These are phyloP conservation scores for Plodia interpunctella DNA, from an alignment of 1,140 invertebrate species.

Conservation along the genomic window DNA sequence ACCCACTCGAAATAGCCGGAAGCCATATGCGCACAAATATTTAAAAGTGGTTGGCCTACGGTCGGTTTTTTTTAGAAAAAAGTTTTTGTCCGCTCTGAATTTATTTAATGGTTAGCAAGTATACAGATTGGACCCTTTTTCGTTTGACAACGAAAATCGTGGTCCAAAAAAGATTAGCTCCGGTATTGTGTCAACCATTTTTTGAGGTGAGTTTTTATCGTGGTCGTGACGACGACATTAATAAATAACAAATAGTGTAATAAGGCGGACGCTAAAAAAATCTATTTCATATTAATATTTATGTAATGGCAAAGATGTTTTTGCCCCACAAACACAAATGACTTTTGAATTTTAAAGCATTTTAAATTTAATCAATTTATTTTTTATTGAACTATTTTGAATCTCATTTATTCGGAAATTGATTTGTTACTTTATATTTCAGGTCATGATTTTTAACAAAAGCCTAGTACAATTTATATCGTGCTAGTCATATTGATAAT, in stretches of 20 bases:
- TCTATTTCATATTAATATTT: slow-evolving; percentile 42
- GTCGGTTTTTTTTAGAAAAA: slow-evolving; percentile 44
- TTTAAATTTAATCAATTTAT: neutral
- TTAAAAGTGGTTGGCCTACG: slow-evolving; percentile 62
- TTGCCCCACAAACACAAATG: slow-evolving; percentile 16
- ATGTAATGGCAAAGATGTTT: slow-evolving; percentile 19
- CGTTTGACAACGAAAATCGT: slow-evolving; percentile 47
- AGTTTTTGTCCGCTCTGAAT: slow-evolving; percentile 48
- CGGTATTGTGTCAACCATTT: slow-evolving; percentile 59
- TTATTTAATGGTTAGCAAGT: slow-evolving; percentile 74
- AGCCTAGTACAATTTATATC: too few species aligned
- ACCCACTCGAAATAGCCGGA: slow-evolving; percentile 73
- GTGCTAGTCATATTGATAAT: too few species aligned
- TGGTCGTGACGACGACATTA: slow-evolving; percentile 52
- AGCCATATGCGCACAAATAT: slow-evolving; percentile 73
- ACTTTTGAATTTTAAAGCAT: neutral
- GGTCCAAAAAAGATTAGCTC: slow-evolving; percentile 62
- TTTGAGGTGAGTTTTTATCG: slow-evolving; percentile 49
- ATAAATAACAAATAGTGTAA: slow-evolving; percentile 65
- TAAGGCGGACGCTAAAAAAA: slow-evolving; percentile 35
- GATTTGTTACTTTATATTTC: too few species aligned
- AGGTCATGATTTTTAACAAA: too few species aligned
- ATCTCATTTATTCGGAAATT: too few species aligned
- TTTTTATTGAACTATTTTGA: too few species aligned
- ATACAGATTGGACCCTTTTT: slow-evolving; percentile 59